These are phyloP conservation scores for Vanessa cardui DNA, from an alignment of 2,888 invertebrate species.

Conservation along the genomic window DNA sequence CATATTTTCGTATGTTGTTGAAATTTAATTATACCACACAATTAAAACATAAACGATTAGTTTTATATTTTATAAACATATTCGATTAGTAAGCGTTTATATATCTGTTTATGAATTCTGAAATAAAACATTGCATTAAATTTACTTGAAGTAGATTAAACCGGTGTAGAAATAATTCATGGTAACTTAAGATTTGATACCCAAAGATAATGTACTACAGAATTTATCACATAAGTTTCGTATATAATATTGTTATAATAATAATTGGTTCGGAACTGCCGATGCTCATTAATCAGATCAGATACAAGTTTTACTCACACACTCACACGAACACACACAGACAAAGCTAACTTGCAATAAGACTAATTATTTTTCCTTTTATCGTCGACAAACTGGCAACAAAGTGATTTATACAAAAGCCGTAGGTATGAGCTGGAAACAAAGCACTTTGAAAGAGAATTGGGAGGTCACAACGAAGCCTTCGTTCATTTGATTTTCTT, in stretches of 20 bases:
- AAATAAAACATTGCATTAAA: too few relatives aligned
- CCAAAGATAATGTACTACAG: too few relatives aligned
- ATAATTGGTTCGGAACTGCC: not conserved
- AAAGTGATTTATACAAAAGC: slow-evolving; percentile 38
- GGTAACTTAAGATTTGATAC: too few relatives aligned
- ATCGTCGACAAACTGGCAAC: slow-evolving; percentile 35
- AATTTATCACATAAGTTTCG: not conserved
- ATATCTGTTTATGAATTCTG: too few relatives aligned
- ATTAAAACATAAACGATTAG: too few relatives aligned
- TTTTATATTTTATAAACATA: too few relatives aligned
- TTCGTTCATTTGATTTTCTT: slow-evolving; percentile 63
- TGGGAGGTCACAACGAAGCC: slow-evolving; percentile 54
- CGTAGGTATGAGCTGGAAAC: slow-evolving; percentile 49
- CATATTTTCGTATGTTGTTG: too few relatives aligned
- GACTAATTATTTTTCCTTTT: slow-evolving; percentile 40
- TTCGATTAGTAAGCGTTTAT: too few relatives aligned
- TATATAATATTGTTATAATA: not conserved
- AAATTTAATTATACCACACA: too few relatives aligned
- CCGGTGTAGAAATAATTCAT: too few relatives aligned
- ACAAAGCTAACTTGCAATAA: slow-evolving; percentile 25
- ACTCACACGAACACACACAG: slow-evolving; percentile 12
- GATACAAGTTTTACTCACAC: not conserved
- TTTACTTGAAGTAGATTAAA: too few relatives aligned
- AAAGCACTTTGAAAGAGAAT: slow-evolving; percentile 65
- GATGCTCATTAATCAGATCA: not conserved